Evolutionary conservation across 1,140 invertebrate species (phyloP).

Genomic region (Hirudo medicinalis): DNA sequence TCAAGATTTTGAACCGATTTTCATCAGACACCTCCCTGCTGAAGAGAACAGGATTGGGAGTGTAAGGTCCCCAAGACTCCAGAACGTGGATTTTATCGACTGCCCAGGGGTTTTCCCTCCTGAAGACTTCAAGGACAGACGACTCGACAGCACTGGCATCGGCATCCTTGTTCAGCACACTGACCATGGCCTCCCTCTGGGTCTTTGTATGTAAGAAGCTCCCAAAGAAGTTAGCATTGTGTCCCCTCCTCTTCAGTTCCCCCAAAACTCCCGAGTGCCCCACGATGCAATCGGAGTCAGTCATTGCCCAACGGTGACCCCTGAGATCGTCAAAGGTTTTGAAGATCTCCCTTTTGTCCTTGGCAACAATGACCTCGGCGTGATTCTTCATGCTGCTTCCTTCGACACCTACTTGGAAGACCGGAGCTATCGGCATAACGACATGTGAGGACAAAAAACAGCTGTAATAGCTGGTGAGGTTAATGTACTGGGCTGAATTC

Average conservation of each 20-base stretch:
- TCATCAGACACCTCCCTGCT: neutral
- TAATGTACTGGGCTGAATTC: neutral
- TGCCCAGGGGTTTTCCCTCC: neutral
- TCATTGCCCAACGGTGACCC: neutral
- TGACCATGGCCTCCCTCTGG: neutral
- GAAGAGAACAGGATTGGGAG: neutral
- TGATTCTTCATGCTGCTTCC: neutral
- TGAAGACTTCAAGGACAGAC: neutral
- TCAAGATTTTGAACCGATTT: neutral
- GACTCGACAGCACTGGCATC: neutral
- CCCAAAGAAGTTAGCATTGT: neutral
- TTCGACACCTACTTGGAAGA: neutral
- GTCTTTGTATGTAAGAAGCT: neutral
- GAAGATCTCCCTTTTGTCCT: neutral
- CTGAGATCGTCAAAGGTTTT: constrained; percentile 3
- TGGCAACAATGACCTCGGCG: neutral
- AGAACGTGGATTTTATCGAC: neutral
- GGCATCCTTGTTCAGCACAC: neutral
- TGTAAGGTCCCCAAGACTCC: neutral
- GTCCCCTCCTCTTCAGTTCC: neutral
- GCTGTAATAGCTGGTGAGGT: neutral
- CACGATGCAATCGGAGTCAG: neutral
- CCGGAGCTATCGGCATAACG: neutral
- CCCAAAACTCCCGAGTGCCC: neutral
- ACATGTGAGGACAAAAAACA: too few relatives aligned